Conservation (phyloP, 2,113 vertebrate species). For the Elephantulus edwardii region DNA sequence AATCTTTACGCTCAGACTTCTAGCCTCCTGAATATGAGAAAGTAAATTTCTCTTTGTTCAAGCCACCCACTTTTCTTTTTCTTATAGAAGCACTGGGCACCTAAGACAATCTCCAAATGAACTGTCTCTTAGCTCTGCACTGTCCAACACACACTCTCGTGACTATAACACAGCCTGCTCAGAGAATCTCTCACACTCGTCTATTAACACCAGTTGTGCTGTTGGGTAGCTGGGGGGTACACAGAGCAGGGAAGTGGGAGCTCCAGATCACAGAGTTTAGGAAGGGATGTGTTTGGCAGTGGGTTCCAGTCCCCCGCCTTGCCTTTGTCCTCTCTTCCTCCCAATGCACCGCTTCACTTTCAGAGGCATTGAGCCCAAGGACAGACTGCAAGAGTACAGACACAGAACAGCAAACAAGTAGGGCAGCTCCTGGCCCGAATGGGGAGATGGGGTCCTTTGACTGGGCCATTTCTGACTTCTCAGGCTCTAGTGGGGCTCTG, state of each 20-base stretch:
- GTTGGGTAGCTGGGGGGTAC: neutral
- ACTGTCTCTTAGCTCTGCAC: too few relatives aligned
- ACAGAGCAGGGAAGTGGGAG: neutral
- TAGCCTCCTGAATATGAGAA: neutral
- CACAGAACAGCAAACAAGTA: slow-evolving; percentile 74
- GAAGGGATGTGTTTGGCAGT: fast-evolving
- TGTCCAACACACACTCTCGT: neutral
- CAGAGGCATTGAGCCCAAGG: slow-evolving; percentile 62
- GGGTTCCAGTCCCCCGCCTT: neutral
- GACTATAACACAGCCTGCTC: neutral
- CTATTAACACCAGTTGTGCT: slow-evolving; percentile 39
- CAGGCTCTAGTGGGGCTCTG: neutral
- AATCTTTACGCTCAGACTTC: neutral
- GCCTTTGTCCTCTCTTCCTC: neutral
- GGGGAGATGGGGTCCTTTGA: neutral
- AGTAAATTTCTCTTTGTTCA: neutral
- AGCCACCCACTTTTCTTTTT: neutral
- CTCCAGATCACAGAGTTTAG: neutral
- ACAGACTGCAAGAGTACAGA: slow-evolving; percentile 70
- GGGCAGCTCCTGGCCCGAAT: neutral
- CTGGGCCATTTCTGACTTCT: slow-evolving; percentile 3
- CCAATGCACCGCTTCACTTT: neutral
- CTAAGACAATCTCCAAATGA: neutral
- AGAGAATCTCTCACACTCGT: slow-evolving; percentile 39
- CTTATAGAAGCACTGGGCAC: neutral